Conservation (phyloP, 2,797 vertebrate species). For the Buphagus erythrorhynchus region DNA sequence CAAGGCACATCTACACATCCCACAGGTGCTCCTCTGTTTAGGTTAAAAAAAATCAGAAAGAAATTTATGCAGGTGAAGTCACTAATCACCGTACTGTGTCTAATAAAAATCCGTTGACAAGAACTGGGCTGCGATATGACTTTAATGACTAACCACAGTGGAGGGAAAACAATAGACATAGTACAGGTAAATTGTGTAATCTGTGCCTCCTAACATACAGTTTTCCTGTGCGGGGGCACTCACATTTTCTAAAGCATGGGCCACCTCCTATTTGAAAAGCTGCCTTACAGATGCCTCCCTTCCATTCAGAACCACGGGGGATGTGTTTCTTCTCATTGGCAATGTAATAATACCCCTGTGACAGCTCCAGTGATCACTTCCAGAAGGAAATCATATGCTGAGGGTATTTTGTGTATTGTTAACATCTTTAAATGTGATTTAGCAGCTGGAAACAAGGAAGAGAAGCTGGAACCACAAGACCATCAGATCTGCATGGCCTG, state of each 20-base stretch:
- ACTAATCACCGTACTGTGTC: not conserved
- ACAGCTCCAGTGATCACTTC: slow-evolving; percentile 15
- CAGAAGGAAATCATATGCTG: not conserved
- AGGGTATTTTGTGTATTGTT: slow-evolving; percentile 28
- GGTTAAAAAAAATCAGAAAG: not conserved
- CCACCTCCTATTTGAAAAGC: not conserved
- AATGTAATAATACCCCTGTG: slow-evolving; percentile 17
- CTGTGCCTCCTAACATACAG: not conserved
- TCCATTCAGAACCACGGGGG: not conserved
- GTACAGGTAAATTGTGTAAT: not conserved
- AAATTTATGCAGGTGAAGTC: not conserved
- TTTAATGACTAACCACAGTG: not conserved
- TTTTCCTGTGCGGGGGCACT: not conserved
- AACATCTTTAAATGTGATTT: slow-evolving; percentile 33
- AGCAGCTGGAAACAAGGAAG: slow-evolving; percentile 24
- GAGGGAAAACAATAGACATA: not conserved
- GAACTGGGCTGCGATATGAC: not conserved
- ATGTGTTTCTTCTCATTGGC: slow-evolving; percentile 20
- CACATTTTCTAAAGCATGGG: not conserved
- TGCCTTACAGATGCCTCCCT: not conserved
- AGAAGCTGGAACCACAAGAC: not conserved
- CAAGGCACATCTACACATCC: not conserved
- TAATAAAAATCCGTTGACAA: not conserved
- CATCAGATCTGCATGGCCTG: not conserved
- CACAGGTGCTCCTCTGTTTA: not conserved